Conservation (phyloP, 2,888 invertebrate species). For the Ormyrus thymus region DNA sequence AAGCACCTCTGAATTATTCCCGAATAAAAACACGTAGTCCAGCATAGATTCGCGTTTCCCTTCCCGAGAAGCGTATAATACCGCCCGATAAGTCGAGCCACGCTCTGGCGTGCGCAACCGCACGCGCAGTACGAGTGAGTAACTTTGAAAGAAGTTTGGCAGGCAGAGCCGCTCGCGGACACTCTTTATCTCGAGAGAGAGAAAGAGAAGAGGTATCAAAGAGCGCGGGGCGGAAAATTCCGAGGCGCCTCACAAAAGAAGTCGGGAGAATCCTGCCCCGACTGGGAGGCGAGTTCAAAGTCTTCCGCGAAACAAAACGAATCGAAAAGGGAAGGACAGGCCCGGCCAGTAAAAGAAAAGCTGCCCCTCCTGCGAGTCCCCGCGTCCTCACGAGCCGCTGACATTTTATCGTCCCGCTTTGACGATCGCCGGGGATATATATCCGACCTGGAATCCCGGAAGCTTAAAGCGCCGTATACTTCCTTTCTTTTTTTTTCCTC, state of each 20-base stretch:
- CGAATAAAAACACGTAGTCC: too few relatives aligned
- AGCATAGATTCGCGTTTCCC: too few relatives aligned
- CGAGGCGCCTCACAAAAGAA: conserved; percentile 6
- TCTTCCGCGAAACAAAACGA: not conserved
- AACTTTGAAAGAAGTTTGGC: conserved; percentile 31
- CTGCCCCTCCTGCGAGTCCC: not conserved
- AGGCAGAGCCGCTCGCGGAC: not conserved
- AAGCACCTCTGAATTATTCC: too few relatives aligned
- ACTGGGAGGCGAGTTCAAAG: conserved; percentile 1
- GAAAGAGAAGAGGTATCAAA: not conserved
- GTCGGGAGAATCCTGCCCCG: not conserved
- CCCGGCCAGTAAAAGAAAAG: not conserved
- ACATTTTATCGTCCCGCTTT: conserved; percentile 28
- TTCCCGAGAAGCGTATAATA: too few relatives aligned
- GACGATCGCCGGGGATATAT: conserved; percentile 18
- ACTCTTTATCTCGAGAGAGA: conserved; percentile 11
- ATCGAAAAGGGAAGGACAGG: conserved; percentile 4
- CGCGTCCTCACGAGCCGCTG: not conserved
- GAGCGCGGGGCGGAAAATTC: conserved; percentile 19
- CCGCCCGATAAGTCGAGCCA: conserved; percentile 4
- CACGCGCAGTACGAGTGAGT: conserved; percentile 20
- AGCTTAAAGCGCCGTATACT: conserved; percentile 33
- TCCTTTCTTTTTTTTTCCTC: not conserved
- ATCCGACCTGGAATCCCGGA: not conserved
- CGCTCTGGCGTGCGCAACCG: not conserved